phyloP scores from a whole-genome alignment of 2,113 vertebrate species.

The Cololabis saira region DNA sequence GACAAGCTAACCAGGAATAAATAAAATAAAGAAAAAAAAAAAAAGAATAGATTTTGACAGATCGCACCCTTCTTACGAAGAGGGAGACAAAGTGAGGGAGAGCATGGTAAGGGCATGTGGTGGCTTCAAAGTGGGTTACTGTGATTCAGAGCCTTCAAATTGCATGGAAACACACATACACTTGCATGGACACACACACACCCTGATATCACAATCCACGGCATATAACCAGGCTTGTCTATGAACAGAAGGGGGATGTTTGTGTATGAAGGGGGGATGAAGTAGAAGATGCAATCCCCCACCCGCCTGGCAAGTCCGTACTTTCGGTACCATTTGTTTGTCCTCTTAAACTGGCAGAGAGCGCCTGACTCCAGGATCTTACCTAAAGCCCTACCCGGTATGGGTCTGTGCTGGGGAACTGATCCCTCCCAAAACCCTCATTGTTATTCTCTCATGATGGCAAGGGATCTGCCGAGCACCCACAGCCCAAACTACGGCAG shows the following conservation, averaged over 20 bases:
- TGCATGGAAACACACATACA: constrained; percentile 54
- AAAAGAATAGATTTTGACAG: constrained; percentile 65
- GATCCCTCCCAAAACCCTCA: constrained; percentile 76
- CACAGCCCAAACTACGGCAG: constrained; percentile 70
- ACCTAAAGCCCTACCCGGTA: constrained; percentile 69
- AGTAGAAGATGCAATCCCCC: constrained; percentile 27
- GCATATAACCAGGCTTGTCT: constrained; percentile 38
- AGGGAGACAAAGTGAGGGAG: constrained; percentile 58
- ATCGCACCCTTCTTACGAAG: constrained; percentile 62
- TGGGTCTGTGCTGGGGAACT: constrained; percentile 66
- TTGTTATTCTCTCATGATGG: constrained; percentile 78
- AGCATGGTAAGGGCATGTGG: constrained; percentile 29
- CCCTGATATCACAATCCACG: constrained; percentile 54
- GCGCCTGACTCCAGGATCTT: constrained; percentile 68
- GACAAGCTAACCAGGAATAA: constrained; percentile 56
- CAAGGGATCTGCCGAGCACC: constrained; percentile 66
- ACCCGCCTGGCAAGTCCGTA: constrained; percentile 22
- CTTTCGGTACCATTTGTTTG: constrained; percentile 72
- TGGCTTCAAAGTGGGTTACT: constrained; percentile 52
- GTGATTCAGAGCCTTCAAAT: constrained; percentile 39
- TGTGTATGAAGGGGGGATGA: constrained; percentile 31
- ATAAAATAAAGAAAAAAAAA: constrained; percentile 39
- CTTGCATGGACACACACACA: constrained; percentile 56
- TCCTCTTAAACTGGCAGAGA: constrained; percentile 67
- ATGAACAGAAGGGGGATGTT: constrained; percentile 35